Conservation (phyloP, 2,797 vertebrate genomes). For the Geotrypetes seraphini region DNA sequence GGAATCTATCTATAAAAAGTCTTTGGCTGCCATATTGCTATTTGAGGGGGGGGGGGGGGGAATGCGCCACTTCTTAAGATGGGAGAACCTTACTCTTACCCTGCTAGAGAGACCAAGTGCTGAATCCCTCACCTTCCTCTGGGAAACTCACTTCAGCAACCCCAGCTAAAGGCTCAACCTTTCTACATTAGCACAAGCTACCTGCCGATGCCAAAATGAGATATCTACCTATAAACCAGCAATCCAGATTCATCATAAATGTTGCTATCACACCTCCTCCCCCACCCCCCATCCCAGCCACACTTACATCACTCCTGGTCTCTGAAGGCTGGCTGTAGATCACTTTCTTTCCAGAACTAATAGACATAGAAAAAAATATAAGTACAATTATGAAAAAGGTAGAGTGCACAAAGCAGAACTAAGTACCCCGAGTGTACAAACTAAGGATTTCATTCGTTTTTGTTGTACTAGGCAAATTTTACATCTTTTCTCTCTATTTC, state of each 20-base stretch:
- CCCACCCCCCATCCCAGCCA: not conserved
- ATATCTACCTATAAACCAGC: no score
- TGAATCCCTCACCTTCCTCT: not conserved
- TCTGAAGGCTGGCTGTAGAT: slow-evolving; percentile 65
- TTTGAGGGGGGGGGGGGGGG: no score
- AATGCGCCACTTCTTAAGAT: not conserved
- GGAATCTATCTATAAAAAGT: no score
- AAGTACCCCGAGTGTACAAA: not conserved
- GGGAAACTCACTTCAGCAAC: no score
- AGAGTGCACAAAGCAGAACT: no score
- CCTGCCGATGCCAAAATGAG: no score
- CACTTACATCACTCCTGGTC: slow-evolving; percentile 66
- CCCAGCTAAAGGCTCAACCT: not conserved
- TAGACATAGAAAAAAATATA: not conserved
- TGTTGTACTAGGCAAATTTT: rapidly evolving
- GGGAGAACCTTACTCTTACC: not conserved
- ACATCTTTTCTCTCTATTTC: not conserved
- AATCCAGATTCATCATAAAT: no score
- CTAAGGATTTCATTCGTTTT: rapidly evolving
- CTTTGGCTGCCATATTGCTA: no score
- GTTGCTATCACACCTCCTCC: not conserved
- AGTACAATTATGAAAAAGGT: not conserved
- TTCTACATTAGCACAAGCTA: no score
- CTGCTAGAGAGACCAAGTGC: no score
- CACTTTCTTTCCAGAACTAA: slow-evolving; percentile 39